Evolutionary conservation across 64 coral and sea anemone species (phyloP).

Genomic region (Actinia tenebrosa): DNA sequence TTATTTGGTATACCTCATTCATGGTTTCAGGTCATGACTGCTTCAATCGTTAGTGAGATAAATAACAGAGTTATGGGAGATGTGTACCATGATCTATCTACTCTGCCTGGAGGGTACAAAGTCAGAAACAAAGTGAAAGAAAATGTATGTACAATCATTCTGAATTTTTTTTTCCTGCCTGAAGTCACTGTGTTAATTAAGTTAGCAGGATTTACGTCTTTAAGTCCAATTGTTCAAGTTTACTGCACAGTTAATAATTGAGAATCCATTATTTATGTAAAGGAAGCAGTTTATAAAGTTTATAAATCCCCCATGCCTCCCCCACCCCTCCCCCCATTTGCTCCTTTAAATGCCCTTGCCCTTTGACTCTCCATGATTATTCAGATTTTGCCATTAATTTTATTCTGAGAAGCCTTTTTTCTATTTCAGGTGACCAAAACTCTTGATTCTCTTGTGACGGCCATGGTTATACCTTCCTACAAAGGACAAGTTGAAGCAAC

Average conservation of each 20-base stretch:
- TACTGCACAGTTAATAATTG: no score
- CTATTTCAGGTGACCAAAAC: slow-evolving; percentile 65
- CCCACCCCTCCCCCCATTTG: no score
- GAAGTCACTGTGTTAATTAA: no score
- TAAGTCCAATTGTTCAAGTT: no score
- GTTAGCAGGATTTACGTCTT: no score
- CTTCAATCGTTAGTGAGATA: slow-evolving; percentile 53
- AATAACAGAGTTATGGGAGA: slow-evolving; percentile 64
- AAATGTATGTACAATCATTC: slow-evolving; percentile 39
- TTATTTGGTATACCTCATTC: neutral
- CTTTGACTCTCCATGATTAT: no score
- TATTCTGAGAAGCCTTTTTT: no score
- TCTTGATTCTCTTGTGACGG: slow-evolving; percentile 82
- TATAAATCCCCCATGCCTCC: no score
- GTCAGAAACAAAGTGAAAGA: slow-evolving; percentile 78
- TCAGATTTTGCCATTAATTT: no score
- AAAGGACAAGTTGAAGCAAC: slow-evolving; percentile 65
- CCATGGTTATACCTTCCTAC: slow-evolving; percentile 87
- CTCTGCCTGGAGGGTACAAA: slow-evolving; percentile 66
- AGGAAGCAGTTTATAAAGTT: no score
- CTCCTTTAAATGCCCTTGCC: no score
- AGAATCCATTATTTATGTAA: no score
- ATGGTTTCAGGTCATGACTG: slow-evolving; percentile 55
- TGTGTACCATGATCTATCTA: slow-evolving; percentile 32
- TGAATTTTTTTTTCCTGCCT: neutral